Evolutionary conservation across 2,797 vertebrate species (phyloP).

Genomic region (Clarias laeviceps): DNA sequence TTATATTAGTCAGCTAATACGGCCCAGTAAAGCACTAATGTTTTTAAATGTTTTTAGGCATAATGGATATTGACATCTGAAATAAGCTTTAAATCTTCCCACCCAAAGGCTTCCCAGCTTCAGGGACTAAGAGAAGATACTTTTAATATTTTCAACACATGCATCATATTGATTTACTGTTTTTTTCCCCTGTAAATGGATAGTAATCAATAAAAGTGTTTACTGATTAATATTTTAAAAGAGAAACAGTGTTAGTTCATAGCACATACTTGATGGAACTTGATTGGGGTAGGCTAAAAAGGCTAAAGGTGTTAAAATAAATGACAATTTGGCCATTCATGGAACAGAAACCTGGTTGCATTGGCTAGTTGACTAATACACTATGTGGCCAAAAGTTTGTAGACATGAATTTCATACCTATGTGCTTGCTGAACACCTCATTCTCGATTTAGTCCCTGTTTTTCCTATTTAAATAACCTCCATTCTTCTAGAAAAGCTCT

Average conservation of each 20-base stretch:
- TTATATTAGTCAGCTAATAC: constrained; percentile 12
- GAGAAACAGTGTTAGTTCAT: neutral
- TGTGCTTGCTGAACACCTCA: neutral
- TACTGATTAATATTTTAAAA: constrained; percentile 7
- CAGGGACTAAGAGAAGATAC: neutral
- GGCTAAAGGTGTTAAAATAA: neutral
- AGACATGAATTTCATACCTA: neutral
- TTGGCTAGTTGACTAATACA: neutral
- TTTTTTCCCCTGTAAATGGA: neutral
- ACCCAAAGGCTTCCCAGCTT: neutral
- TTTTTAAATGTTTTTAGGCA: constrained; percentile 9
- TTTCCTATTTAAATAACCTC: neutral
- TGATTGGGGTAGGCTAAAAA: neutral
- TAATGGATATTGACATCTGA: constrained; percentile 24
- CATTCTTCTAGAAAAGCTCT: neutral
- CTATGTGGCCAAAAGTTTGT: neutral
- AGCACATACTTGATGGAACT: neutral
- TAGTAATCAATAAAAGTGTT: neutral
- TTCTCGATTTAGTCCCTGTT: neutral
- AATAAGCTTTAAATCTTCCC: constrained; percentile 23
- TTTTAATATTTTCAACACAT: constrained; percentile 12
- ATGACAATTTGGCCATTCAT: neutral
- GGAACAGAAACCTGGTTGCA: neutral
- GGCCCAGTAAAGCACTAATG: neutral
- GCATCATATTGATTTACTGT: neutral